Evolutionary conservation across 2,113 vertebrate species (phyloP), one percentile per base, ranked within the genome.

Genomic region (Hippoglossus stenolepis): DNA sequence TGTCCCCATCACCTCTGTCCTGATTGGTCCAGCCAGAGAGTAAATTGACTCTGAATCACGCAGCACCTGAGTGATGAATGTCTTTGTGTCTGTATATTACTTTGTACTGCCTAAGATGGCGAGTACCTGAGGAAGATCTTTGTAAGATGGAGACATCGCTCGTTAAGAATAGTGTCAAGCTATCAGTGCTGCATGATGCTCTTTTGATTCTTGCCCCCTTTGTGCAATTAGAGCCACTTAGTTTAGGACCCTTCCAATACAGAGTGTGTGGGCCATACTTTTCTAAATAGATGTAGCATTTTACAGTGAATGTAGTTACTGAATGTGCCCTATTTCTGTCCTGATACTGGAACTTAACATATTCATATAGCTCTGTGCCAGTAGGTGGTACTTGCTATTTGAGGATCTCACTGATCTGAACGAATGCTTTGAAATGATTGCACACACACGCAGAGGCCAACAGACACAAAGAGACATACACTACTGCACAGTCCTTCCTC

Each of bases 341-440:
- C 61, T 24, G 47, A 1, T 82, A 24, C 71, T 62, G 49, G 66
- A 60, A 79, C 75, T 56, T 38, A 64, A 12, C 21, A 12, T 72
- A 45, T 75, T 76, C 54, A 51, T 62, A 40, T 23, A 69, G 4
- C 23, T 4, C 54, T 26, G 62, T 59, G 54, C 47, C 40, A 67
- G 77, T 83, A 57, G 63, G 75, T 77, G 69, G 17, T 71, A 65
- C 18, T 64, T 80, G 67, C 80, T 86, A 85, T 90, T 86, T 84
- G 71, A 73, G 83, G 80, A 73, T 58, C 47, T 77, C 76, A 80
- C 35, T 77, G 84, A 80, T 75, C 68, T 70, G 79, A 75, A 85
- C 78, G 61, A 77, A 57, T n/a, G 63, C 75, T 86, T 86, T 86
- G 78, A 87, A 79, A 67, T 73, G 45, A 24, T 66, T 43, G 38